A percentile compares a stretch with the other conserved stretches of the same genome.
Conservation (phyloP, 2,797 vertebrate genomes). For the Notamacropus eugenii region DNA sequence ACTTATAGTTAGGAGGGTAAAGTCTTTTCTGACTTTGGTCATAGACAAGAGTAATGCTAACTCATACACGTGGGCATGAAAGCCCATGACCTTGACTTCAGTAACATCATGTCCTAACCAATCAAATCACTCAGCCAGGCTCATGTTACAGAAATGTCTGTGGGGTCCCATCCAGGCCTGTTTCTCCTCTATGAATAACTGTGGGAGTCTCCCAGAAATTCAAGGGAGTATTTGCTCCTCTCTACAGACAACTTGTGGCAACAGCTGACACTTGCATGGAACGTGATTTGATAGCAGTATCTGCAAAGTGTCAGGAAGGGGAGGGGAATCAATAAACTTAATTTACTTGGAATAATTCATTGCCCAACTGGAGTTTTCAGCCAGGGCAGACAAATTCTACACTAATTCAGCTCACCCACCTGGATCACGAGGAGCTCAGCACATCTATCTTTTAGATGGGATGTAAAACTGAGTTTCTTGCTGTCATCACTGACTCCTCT, state of each 20-base stretch:
- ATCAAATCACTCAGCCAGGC: background rate
- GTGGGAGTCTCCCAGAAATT: conserved; percentile 35
- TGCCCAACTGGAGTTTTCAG: conserved; percentile 71
- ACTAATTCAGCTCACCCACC: conserved; percentile 64
- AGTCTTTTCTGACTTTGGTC: background rate
- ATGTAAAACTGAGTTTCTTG: conserved; percentile 66
- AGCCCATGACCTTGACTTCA: background rate
- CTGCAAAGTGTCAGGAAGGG: conserved; percentile 79
- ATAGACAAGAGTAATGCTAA: conserved; percentile 8
- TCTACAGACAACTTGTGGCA: conserved; percentile 62
- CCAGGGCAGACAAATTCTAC: conserved; percentile 63
- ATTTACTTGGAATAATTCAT: conserved; percentile 80
- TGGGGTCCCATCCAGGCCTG: background rate
- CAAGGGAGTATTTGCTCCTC: conserved; percentile 48
- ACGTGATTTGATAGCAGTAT: conserved; percentile 75
- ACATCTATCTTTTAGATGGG: conserved; percentile 66
- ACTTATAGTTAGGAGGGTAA: background rate
- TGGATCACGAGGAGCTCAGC: conserved; percentile 20
- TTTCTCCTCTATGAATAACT: background rate
- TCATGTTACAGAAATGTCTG: background rate
- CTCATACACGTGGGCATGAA: background rate
- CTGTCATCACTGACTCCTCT: conserved; percentile 48
- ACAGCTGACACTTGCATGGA: conserved; percentile 64
- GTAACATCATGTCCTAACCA: no score
- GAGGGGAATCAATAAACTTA: conserved; percentile 74